phyloP scores from a whole-genome alignment of 2,113 vertebrate species.

The Clarias macrocephalus region DNA sequence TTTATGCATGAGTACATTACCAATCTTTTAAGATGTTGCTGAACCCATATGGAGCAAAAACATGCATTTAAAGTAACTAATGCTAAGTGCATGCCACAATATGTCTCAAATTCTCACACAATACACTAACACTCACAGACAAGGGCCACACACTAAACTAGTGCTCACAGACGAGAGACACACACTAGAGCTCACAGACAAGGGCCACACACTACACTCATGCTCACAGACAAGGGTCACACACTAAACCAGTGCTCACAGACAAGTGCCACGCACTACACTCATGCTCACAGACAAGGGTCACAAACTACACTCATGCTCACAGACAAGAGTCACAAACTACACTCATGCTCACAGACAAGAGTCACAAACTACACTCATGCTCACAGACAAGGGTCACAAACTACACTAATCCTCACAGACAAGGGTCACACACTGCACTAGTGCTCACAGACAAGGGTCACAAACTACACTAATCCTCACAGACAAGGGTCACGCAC shows the following conservation, averaged over 20 bases:
- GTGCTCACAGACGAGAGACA: background rate
- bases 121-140: background rate
- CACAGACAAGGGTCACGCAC: background rate
- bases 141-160: background rate
- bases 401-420: background rate
- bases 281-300: background rate
- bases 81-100: background rate
- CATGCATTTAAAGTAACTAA: background rate
- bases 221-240: too few species aligned
- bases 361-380: background rate
- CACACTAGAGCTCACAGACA: background rate
- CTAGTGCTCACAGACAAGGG: background rate
- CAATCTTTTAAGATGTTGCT: background rate
- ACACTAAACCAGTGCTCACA: background rate
- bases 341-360: background rate
- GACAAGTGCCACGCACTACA: background rate
- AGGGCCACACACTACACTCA: too few species aligned
- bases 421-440: background rate
- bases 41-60: background rate
- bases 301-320: background rate
- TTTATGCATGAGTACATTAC: background rate
- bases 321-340: background rate
- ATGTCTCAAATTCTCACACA: background rate
- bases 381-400: background rate
- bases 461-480: background rate